Base-by-base conservation (phyloP, 2,113 vertebrate species). In the Macaca nemestrina region DNA sequence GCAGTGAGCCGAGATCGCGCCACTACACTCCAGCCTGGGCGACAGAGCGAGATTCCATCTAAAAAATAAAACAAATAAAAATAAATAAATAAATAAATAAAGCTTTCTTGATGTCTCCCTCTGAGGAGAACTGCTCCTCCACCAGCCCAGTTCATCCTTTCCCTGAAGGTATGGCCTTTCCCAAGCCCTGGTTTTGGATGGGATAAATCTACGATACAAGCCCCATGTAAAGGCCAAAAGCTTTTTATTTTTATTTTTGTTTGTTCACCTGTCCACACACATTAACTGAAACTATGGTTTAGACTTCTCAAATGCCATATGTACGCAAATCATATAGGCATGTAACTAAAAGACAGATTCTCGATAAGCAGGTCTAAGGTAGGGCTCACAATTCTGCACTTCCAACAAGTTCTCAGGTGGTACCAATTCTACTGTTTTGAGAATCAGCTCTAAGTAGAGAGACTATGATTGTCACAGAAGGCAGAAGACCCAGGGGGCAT, bases 401-500 rank as follows among this genome's bases (percentile, higher is more conserved):
- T 87, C 25, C 25, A 30, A 6, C 7, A 25, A 68, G 10, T 43
- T 20, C 55, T 64, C n/a, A 48, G n/a, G 32, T 55, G 59, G 45
- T 18, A 8, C 12, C 57, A 38, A 2, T 48, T 35, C 30, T 86
- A 23, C 48, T 9, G 38, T 48, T 57, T 52, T 38, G 43, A 81
- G 38, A 96, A 45, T 4, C 14, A 32, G 35, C 30, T 59, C 2
- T 85, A 27, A 23, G 27, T 11, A 40, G 23, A 27, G 13, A 68
- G 45, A 64, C 32, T 27, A 2, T 40, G 59, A 52, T 11, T 17
- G 11, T 35, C 9, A 64, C 68, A 17, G 40, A 78, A 27, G 4
- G 1, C 3, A 32, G 35, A 59, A 32, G 40, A 59, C n/a, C 6
- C 5, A 0, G 9, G 22, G 59, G 23, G 2, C 8, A 25, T 5